Evolutionary conservation across 2,888 invertebrate species (phyloP).

Genomic region (Pandemis cinnamomeana): DNA sequence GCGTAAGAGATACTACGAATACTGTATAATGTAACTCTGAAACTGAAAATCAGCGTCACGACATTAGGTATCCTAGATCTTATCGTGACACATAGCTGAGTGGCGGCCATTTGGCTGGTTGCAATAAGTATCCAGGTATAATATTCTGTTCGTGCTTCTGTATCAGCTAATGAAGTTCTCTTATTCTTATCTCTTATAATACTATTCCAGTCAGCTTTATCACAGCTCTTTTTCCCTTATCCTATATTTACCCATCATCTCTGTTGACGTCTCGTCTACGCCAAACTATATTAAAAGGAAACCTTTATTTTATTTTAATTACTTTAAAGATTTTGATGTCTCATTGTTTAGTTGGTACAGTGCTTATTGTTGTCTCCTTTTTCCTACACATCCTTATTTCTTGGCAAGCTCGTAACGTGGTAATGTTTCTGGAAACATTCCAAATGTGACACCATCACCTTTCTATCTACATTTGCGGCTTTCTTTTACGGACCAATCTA

Average conservation of each 20-base stretch:
- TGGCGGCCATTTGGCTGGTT: too few relatives aligned
- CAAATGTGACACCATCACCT: slow-evolving; percentile 3
- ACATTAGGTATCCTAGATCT: too few relatives aligned
- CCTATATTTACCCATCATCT: neutral
- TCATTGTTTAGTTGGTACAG: neutral
- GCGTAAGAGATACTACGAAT: too few relatives aligned
- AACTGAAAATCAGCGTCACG: too few relatives aligned
- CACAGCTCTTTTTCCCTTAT: neutral
- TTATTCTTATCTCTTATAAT: too few relatives aligned
- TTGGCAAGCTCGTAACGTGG: neutral
- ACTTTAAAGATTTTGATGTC: neutral
- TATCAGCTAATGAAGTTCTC: too few relatives aligned
- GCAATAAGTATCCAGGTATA: too few relatives aligned
- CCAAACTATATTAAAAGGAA: neutral
- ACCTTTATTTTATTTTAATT: neutral
- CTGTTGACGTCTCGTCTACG: too few relatives aligned
- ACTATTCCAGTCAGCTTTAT: too few relatives aligned
- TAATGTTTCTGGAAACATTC: neutral
- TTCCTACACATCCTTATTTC: neutral
- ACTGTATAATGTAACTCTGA: too few relatives aligned
- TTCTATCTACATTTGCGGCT: neutral
- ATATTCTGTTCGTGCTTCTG: too few relatives aligned
- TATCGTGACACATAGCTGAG: too few relatives aligned
- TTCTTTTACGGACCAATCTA: neutral
- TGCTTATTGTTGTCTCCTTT: neutral